Conservation (phyloP, 2,797 vertebrate genomes). For the Schizopygopsis pylzovi region DNA sequence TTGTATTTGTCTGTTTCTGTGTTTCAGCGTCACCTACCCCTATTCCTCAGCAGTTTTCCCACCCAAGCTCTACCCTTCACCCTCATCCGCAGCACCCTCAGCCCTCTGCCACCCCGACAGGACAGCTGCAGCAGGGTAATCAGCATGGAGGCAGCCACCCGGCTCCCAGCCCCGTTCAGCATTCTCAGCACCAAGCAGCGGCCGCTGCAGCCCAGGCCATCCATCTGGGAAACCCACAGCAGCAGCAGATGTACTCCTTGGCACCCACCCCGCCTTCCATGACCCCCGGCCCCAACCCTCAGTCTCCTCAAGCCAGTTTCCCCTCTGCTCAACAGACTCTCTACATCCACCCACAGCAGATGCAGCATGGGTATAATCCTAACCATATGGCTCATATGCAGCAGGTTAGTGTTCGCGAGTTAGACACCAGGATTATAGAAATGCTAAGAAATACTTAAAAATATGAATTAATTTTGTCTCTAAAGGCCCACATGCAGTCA, state of each 20-base stretch:
- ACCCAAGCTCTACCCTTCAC: conserved; percentile 91
- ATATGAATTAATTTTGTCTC: conserved; percentile 8
- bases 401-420: conserved; percentile 80
- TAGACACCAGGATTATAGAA: not conserved
- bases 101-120: conserved; percentile 95
- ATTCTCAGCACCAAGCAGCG: conserved; percentile 90
- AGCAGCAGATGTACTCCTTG: conserved; percentile 97
- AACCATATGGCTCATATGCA: conserved; percentile 97
- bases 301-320: conserved; percentile 96
- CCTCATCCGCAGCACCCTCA: conserved; percentile 93
- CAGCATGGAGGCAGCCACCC: conserved; percentile 93
- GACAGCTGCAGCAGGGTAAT: conserved; percentile 88
- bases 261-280: conserved; percentile 95
- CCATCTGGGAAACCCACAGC: conserved; percentile 91
- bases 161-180: conserved; percentile 95
- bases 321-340: conserved; percentile 94
- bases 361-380: conserved; percentile 95
- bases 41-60: conserved; percentile 95
- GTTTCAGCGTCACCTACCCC: conserved; percentile 90
- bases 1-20: conserved; percentile 50
- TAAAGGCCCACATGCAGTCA: conserved; percentile 98
- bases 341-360: conserved; percentile 95
- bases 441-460: conserved; percentile 26
- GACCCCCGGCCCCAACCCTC: conserved; percentile 95
- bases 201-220: conserved; percentile 86